phyloP scores from a whole-genome alignment of 2,888 invertebrate genomes.

The Ichneumon xanthorius region DNA sequence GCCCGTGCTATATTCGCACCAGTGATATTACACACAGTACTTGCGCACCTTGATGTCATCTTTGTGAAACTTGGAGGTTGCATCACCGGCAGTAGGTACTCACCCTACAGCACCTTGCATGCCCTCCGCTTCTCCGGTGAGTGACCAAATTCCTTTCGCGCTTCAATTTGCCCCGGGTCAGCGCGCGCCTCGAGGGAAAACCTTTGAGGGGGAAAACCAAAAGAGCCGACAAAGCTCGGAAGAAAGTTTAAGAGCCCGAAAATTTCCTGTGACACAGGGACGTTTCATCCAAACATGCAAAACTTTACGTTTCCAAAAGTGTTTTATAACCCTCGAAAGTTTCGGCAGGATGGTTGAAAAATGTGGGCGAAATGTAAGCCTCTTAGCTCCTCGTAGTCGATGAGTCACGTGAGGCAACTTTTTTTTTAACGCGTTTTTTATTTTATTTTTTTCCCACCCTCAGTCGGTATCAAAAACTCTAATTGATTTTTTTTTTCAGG shows the following conservation, averaged over 20 bases:
- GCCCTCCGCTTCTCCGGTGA: constrained; percentile 5
- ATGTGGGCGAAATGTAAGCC: background rate
- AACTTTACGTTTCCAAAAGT: background rate
- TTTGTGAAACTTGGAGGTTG: constrained; percentile 26
- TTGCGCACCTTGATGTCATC: background rate
- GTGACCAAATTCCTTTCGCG: constrained; percentile 47
- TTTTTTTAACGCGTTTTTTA: background rate
- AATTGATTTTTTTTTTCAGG: background rate
- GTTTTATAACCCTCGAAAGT: background rate
- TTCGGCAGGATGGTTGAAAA: background rate
- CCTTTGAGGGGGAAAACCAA: background rate
- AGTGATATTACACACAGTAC: background rate
- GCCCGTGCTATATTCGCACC: background rate
- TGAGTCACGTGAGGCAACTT: background rate
- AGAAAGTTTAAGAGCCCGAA: background rate
- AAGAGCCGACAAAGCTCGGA: background rate
- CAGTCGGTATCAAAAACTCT: no score
- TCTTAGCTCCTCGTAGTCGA: background rate
- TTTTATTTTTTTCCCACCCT: no score
- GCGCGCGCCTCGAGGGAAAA: constrained; percentile 22
- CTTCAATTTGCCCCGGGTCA: constrained; percentile 19
- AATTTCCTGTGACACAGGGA: constrained; percentile 3
- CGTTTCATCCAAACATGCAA: background rate
- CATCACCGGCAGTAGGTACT: constrained; percentile 10
- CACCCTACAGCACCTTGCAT: background rate